phyloP scores from a whole-genome alignment of 2,797 vertebrate species.

The Acanthopagrus latus region DNA sequence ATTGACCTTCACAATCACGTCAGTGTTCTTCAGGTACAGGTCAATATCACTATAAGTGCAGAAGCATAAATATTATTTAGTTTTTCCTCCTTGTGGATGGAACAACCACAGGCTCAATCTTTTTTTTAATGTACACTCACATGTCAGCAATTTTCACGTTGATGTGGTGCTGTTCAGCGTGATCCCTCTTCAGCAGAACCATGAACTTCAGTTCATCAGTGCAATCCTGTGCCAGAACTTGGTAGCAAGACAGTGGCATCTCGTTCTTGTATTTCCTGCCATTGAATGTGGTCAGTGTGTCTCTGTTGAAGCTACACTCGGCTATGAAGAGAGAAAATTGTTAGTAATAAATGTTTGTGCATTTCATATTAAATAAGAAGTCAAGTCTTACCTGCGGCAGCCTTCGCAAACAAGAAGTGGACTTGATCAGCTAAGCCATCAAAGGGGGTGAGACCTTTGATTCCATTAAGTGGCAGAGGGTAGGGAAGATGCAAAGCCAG shows the following conservation, averaged over 20 bases:
- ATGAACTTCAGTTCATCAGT: slow-evolving; percentile 87
- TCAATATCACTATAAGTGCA: slow-evolving; percentile 82
- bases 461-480: slow-evolving; percentile 70
- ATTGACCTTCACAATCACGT: slow-evolving; percentile 83
- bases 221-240: slow-evolving; percentile 88
- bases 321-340: slow-evolving; percentile 41
- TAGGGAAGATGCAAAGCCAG: slow-evolving; percentile 69
- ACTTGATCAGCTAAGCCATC: slow-evolving; percentile 45
- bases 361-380: background rate
- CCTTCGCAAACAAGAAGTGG: slow-evolving; percentile 63
- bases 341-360: background rate
- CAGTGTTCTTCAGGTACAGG: slow-evolving; percentile 73
- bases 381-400: slow-evolving; percentile 57
- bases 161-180: slow-evolving; percentile 72
- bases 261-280: slow-evolving; percentile 76
- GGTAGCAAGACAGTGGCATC: slow-evolving; percentile 85
- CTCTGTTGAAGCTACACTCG: slow-evolving; percentile 50
- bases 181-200: slow-evolving; percentile 84
- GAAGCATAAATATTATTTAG: background rate
- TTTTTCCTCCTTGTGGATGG: slow-evolving; percentile 17
- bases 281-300: slow-evolving; percentile 75
- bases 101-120: background rate
- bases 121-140: slow-evolving; percentile 74
- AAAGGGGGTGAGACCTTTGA: slow-evolving; percentile 52
- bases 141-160: slow-evolving; percentile 84